Evolutionary conservation across 53 echinoderm and acorn worm species (phyloP), one percentile per base, ranked within the genome.

Genomic region (Actinopyga echinites): DNA sequence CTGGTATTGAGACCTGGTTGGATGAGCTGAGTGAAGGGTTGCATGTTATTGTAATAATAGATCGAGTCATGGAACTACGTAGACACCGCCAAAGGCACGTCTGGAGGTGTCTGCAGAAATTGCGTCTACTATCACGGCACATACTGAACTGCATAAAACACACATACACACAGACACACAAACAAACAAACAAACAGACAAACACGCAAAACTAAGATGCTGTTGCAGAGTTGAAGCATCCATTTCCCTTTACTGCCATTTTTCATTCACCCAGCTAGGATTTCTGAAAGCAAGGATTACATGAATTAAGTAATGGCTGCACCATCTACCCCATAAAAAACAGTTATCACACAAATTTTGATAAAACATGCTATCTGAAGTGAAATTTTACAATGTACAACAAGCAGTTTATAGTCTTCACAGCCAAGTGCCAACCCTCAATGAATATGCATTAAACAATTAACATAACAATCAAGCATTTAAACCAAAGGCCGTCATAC

Each of bases 401-500:
- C 81, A 80, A 62, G 81, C 81, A 80, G 60, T 80, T 59, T 61
- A 80, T 62, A 61, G 36, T 80, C 81, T 61, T 61, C 63, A 80
- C 60, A 80, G 81, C 81, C 81, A 80, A 61, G 38, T 80, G 60
- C 40, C 81, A 80, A 61, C 81, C 81, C 81, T 80, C 36, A 34
- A 80, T 80, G 81, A 80, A 80, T 80, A 80, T 80, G 81, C 81
- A 80, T 80, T 80, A 80, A 35, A 80, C 81, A 80, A 80, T 80
- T 80, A 80, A 80, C 81, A 80, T 80, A 80, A 80, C 81, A 80
- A 61, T 80, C 81, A 80, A 80, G 81, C 81, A 80, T 61, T 80
- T 38, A 62, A 61, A 80, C 77, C 42, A 61, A 61, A 61, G 81
- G 30, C 57, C 78, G 55, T 56, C 62, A 80, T 80, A 62, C 61